Conservation (phyloP, 2,113 vertebrate species). For the Platichthys stellatus region DNA sequence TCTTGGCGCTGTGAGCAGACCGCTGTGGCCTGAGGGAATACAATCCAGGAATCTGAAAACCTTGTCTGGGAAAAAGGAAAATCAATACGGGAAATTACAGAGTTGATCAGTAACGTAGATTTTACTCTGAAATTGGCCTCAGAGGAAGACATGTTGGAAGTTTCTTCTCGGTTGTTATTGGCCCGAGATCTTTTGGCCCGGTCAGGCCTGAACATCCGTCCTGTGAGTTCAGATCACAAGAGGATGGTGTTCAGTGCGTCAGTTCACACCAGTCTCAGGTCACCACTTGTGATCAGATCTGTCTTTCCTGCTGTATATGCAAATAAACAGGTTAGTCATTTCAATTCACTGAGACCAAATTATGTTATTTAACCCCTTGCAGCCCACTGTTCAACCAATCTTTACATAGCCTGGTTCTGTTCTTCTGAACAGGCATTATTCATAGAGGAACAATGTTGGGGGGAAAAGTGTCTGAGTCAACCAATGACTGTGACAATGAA, state of each 20-base stretch:
- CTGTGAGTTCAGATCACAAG: too few relatives aligned
- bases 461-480: not conserved
- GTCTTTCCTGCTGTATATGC: not conserved
- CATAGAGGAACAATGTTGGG: too few relatives aligned
- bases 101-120: slow-evolving; percentile 14
- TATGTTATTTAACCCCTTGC: not conserved
- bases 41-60: slow-evolving; percentile 38
- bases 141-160: not conserved
- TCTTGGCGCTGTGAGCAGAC: slow-evolving; percentile 41
- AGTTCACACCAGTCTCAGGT: not conserved
- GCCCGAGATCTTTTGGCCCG: not conserved
- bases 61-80: slow-evolving; percentile 19
- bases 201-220: too few relatives aligned
- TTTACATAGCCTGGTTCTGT: not conserved
- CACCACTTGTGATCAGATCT: not conserved
- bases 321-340: not conserved
- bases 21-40: slow-evolving; percentile 35
- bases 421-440: not conserved
- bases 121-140: slow-evolving; percentile 11
- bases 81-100: slow-evolving; percentile 8
- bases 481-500: not conserved
- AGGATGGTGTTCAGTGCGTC: not conserved
- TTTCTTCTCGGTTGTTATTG: not conserved
- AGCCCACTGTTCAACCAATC: not conserved
- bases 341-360: not conserved